Conservation (phyloP, 2,888 invertebrate species). For the Xestia ashworthii region DNA sequence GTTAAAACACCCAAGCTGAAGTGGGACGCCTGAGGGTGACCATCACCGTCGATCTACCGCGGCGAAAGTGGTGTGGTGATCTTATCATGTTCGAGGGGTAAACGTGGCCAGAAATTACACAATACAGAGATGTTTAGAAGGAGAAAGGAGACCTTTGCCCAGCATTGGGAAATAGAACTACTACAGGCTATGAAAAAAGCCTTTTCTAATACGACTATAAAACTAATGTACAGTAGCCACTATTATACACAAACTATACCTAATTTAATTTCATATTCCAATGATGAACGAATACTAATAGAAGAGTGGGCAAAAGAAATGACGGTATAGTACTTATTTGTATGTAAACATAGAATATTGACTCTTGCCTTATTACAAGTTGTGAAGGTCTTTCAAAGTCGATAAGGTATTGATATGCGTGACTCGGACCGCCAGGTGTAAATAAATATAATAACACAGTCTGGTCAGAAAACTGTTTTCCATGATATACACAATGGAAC, state of each 20-base stretch:
- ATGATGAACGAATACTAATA: neutral
- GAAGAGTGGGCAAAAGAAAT: neutral
- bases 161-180: neutral
- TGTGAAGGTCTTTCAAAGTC: constrained; percentile 49
- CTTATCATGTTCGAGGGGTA: neutral
- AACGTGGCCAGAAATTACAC: neutral
- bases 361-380: constrained; percentile 20
- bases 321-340: constrained; percentile 5
- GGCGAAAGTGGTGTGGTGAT: neutral
- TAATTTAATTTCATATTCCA: neutral
- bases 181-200: too few species aligned
- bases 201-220: neutral
- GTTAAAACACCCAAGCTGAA: neutral
- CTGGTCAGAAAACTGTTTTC: constrained; percentile 18
- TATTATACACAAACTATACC: neutral
- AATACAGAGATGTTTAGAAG: neutral
- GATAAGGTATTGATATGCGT: constrained; percentile 44
- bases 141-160: neutral
- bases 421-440: constrained; percentile 32
- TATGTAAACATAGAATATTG: constrained; percentile 34
- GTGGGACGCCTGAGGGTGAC: neutral
- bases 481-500: constrained; percentile 11
- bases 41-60: neutral
- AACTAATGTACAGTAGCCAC: neutral
- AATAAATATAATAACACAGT: constrained; percentile 49